Evolutionary conservation across 53 echinoderm and acorn worm species (phyloP), one percentile per base, ranked within the genome.

Genomic region (Arbacia lixula): DNA sequence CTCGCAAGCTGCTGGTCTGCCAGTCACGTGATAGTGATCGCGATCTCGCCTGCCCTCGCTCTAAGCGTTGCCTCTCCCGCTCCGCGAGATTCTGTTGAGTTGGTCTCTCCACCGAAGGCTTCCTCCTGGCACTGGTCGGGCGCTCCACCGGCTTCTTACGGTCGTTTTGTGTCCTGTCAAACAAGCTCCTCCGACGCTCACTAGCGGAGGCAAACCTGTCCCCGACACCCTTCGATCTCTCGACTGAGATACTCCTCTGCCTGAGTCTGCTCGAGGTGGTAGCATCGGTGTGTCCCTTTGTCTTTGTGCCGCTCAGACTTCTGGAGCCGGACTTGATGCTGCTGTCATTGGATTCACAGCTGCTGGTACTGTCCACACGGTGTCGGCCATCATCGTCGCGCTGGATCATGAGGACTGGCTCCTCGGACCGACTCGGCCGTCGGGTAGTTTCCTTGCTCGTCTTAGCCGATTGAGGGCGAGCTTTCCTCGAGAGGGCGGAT

Each of bases 351-450:
- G 93, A 95, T 20, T 95, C 96, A 58, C 92, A 92, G 66, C 93
- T 95, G 51, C 96, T 93, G 66, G 76, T 93, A 81, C 93, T 93
- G 78, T 93, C 91, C 6, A 95, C 58, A 28, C 96, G 57, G 49
- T 95, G 96, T 33, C 96, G 91, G 36, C 96, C 96, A 43, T 89
- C 84, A 25, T 85, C 72, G 41, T 86, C 91, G 5, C 96, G 89
- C 42, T 67, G 54, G 34, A 95, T 93, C 88, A 91, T 89, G 9
- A 95, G 51, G 39, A 91, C 64, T 43, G 82, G 62, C 46, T 81
- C 82, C 14, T 42, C 64, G 28, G 82, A 31, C 12, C 49, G 36
- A n/a, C 62, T 88, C 30, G 88, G 80, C 38, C 76, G 88, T 65
- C 76, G 79, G 28, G 76, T 78, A 14, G 42, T 16, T 42, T 86